Evolutionary conservation across 2,888 invertebrate genomes (phyloP), one percentile per base, ranked within the genome.

Genomic region (Subacronicta megacephala): DNA sequence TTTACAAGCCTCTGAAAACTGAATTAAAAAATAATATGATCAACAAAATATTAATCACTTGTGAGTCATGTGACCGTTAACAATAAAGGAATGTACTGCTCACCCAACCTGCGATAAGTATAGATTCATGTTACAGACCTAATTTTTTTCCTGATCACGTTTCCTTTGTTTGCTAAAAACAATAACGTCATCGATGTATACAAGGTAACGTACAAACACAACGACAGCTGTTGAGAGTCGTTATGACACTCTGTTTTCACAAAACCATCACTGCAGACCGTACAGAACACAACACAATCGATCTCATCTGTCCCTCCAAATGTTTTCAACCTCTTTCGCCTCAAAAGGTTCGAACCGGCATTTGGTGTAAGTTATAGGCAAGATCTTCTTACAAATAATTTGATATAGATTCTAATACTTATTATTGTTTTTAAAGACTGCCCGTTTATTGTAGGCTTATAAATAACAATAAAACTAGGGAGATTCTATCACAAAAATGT

Each of bases 311-410:
- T 55, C 68, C 59, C 63, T 45, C 54, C 37, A 33, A 71, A 67
- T 69, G 66, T 70, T 68, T 64, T 73, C 72, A 64, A 66, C 72
- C 75, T 73, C 73, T 66, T 69, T 67, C 38, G 53, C 51, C 49
- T 68, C 57, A 62, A 66, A 66, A 68, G 62, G 54, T 72, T 69
- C 63, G 47, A 56, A 56, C 58, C 47, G 56, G 45, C 9, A 50
- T 20, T 33, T 62, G 70, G 72, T 55, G n/a, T 54, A 73, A 70
- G 62, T 41, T 31, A 68, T 12, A 40, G 46, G 64, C 53, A 56
- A 41, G 7, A 13, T 29, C 2, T 0, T 29, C 3, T 4, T 12
- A 3, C 3, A 29, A 29, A 29, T 29, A 29, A 12, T 23, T n/a
- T 29, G 12, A 0, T 29, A 29, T n/a, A 29, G 3, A 3, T 12